Evolutionary conservation across 2,888 invertebrate genomes (phyloP), one percentile per base, ranked within the genome.

Genomic region (Coelinius sp.): DNA sequence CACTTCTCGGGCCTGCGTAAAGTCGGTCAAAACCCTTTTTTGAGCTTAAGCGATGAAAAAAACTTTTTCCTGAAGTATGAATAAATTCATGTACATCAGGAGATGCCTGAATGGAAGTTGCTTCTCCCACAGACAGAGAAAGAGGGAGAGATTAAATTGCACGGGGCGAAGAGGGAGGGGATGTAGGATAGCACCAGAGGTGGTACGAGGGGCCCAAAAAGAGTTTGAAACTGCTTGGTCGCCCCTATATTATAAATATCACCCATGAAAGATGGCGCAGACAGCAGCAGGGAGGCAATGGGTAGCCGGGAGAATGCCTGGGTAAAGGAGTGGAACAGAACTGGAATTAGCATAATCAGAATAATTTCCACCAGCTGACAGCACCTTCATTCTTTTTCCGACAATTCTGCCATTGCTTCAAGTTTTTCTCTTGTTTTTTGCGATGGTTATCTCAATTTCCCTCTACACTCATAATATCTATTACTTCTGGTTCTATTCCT

Each of bases 321-420:
- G 86, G 86, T 87, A 87, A 87, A 87, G 87, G 87, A 87, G 87
- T 86, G 87, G 87, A 87, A 87, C 86, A 89, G 89, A 89, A 89
- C 89, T 89, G 88, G 89, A 90, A 90, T 90, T 90, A 90, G 90
- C 90, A 90, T 90, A 90, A 90, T 90, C 90, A 90, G 90, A 90
- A 90, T 90, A 90, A 90, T 90, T 90, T 89, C 89, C 89, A 89
- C 89, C 90, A 90, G 90, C 90, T 90, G 90, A 90, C 90, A 90
- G 89, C 89, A 88, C 89, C 89, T 89, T 88, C 89, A 88, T 89
- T 88, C 89, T 89, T 89, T 90, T 89, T 89, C 85, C 85, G 84
- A 86, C 86, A 85, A 86, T 86, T 86, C 84, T 85, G 83, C 83
- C 84, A 83, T 81, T 85, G 84, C 83, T 86, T 85, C 89, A 86